Base-by-base conservation (phyloP, 1,140 invertebrate genomes). In the Ostrea denselamellosa region DNA sequence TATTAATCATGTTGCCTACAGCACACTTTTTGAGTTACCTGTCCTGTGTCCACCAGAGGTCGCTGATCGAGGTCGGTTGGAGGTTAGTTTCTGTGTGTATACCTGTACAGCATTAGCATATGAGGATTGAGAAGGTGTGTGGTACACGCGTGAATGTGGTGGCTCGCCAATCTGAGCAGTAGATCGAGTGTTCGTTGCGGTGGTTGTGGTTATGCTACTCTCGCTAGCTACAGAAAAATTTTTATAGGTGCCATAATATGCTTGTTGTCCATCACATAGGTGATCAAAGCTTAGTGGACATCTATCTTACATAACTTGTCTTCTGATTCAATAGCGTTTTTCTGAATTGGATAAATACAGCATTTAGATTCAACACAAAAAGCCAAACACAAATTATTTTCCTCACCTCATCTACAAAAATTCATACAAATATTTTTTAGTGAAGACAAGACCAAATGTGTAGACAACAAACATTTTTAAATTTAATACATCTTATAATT, bases 71-170 rank as follows among this genome's bases (percentile, higher is more conserved):
- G 93, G 93, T 51, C 93, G 85, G 62, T 84, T 85, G 25, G 85
- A 25, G 22, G 86, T 88, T 82, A 93, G 85, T 90, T 92, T 93
- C 88, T 93, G 92, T 22, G 92, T 92, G 91, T 94, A 94, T 77
- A 93, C 91, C 85, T 93, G 91, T 17, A 94, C 92, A 88, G 94
- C 93, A 87, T 87, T 91, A 85, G 90, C 89, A 86, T 92, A 93
- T 14, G 93, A 93, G 22, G 93, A 91, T 53, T 90, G 89, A 65
- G 93, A 90, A 17, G 89, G 87, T 17, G 87, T 89, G 68, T 85
- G 89, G 86, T 90, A 90, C 12, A 58, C 82, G 62, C 28, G 54
- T 22, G 62, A 5, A 53, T 86, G 51, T n/a, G 53, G 51, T 14
- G 53, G 44, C 8, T 19, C 62, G 83, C 56, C 25, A 53, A n/a